Conservation (phyloP, 2,888 invertebrate genomes). For the Clepsis dumicolana region DNA sequence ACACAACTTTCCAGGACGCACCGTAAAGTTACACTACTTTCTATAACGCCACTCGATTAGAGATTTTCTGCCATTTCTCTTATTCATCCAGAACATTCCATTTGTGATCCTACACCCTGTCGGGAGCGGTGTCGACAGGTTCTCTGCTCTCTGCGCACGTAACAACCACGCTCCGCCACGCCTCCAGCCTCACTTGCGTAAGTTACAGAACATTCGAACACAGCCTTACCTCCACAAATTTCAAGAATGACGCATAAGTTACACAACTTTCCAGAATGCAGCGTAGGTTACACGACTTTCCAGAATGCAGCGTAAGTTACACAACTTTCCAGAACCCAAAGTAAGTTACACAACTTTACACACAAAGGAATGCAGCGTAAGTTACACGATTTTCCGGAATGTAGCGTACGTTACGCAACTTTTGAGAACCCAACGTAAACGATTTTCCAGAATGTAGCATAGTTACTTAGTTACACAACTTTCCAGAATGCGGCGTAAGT, state of each 20-base stretch:
- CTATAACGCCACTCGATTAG: too few species aligned
- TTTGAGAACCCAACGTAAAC: not conserved
- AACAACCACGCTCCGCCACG: conserved; percentile 76
- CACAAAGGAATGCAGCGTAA: too few species aligned
- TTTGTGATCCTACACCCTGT: conserved; percentile 96
- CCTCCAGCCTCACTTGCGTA: conserved; percentile 81
- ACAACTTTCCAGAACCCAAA: too few species aligned
- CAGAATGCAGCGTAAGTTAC: not conserved
- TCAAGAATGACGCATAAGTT: not conserved
- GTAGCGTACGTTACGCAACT: conserved; percentile 64
- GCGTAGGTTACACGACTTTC: not conserved
- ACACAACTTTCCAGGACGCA: not conserved
- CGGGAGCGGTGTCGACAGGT: conserved; percentile 88
- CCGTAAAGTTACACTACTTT: not conserved
- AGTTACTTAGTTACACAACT: too few species aligned
- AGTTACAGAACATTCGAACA: conserved; percentile 50
- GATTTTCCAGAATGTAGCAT: not conserved
- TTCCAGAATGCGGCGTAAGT: not conserved
- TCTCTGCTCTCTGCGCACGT: conserved; percentile 77
- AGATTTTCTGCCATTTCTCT: too few species aligned
- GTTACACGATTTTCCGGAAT: too few species aligned
- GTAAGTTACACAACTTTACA: too few species aligned
- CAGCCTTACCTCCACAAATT: not conserved
- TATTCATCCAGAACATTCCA: too few species aligned
- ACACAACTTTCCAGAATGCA: not conserved